Evolutionary conservation across 2,888 invertebrate genomes (phyloP).

Genomic region (Nomada fucata): DNA sequence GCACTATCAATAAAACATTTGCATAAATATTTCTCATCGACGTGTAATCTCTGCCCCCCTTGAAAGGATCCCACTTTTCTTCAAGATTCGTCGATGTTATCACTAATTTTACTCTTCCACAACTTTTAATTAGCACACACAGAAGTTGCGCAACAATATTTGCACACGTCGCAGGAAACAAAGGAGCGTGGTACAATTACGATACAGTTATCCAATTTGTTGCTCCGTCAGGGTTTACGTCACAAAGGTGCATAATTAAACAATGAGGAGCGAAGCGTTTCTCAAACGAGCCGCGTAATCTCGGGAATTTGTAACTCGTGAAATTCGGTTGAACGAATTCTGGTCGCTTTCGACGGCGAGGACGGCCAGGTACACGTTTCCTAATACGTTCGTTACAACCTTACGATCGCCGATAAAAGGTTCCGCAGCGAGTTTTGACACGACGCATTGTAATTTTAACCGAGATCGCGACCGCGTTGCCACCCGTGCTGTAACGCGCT

Average conservation of each 20-base stretch:
- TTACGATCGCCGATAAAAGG: slow-evolving; percentile 40
- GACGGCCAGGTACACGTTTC: slow-evolving; percentile 27
- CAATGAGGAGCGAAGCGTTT: slow-evolving; percentile 6
- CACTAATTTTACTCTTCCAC: too few species aligned
- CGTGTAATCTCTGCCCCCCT: too few species aligned
- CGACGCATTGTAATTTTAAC: slow-evolving; percentile 41
- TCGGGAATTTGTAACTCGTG: slow-evolving; percentile 4
- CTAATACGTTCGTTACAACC: slow-evolving; percentile 18
- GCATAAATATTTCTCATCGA: too few species aligned
- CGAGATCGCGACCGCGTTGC: slow-evolving; percentile 24
- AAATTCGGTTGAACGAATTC: slow-evolving; percentile 48
- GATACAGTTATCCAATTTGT: not conserved
- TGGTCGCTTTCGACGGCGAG: slow-evolving; percentile 10
- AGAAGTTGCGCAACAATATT: too few species aligned
- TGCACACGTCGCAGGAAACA: too few species aligned
- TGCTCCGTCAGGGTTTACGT: not conserved
- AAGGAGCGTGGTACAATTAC: not conserved
- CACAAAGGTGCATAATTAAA: slow-evolving; percentile 14
- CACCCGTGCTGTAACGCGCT: slow-evolving; percentile 6
- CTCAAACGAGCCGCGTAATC: slow-evolving; percentile 20
- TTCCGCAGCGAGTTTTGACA: slow-evolving; percentile 48
- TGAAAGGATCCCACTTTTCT: too few species aligned
- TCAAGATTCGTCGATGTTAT: too few species aligned
- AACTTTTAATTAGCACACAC: too few species aligned
- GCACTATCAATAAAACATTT: too few species aligned